Percentiles rank a stretch among this genome's conserved stretches.
Conservation (phyloP, 2,113 vertebrate genomes). For the Chaetorhynchus papuensis region DNA sequence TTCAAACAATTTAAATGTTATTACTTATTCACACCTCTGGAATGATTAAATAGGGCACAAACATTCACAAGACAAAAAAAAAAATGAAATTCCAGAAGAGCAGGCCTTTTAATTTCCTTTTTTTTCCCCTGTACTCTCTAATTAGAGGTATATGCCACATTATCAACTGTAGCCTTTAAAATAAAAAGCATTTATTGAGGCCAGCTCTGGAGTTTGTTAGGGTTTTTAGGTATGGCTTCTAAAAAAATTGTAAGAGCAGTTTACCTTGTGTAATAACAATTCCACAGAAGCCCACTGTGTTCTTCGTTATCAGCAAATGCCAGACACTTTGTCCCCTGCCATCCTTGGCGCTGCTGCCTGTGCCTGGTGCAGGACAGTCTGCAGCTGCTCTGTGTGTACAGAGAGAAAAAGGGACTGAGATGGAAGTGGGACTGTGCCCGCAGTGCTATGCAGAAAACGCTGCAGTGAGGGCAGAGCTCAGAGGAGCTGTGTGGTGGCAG, state of each 20-base stretch:
- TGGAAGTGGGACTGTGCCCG: too few relatives aligned
- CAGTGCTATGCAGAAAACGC: rapidly evolving
- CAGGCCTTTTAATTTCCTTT: neutral
- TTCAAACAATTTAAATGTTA: neutral
- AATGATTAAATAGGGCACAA: neutral
- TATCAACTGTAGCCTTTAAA: neutral
- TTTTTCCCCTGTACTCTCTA: neutral
- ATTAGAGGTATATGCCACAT: neutral
- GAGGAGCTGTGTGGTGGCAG: neutral
- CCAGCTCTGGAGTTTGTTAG: neutral
- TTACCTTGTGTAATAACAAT: neutral
- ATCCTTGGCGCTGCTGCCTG: neutral
- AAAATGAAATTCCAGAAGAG: neutral
- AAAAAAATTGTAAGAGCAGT: neutral
- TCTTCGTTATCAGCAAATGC: neutral
- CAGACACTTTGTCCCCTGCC: neutral
- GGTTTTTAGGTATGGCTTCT: neutral
- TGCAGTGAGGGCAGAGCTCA: neutral
- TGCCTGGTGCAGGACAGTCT: neutral
- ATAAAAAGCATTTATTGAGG: neutral
- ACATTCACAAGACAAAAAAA: neutral
- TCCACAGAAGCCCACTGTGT: neutral
- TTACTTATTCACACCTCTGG: neutral
- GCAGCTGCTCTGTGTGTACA: neutral
- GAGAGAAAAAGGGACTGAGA: neutral